Conservation (phyloP, 2,113 vertebrate species). For the Solea senegalensis region DNA sequence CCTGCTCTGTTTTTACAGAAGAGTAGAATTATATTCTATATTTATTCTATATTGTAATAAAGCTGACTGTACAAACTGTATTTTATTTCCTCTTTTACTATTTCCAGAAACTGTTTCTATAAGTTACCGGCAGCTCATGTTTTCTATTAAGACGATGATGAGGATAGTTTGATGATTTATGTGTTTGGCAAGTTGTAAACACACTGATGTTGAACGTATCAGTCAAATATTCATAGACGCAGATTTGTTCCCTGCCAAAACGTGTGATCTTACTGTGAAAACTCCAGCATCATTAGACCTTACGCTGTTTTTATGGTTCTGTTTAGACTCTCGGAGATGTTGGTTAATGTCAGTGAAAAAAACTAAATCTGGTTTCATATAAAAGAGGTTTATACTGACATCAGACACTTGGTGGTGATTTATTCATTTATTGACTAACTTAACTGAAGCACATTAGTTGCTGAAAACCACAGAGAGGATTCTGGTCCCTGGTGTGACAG, state of each 20-base stretch:
- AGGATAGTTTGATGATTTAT: background rate
- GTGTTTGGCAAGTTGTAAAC: background rate
- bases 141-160: background rate
- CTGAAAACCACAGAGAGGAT: background rate
- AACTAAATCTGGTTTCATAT: background rate
- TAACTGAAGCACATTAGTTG: background rate
- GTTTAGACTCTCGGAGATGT: background rate
- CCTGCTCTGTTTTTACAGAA: background rate
- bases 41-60: background rate
- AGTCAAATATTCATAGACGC: background rate
- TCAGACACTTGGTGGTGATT: background rate
- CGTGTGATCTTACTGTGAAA: background rate
- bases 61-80: background rate
- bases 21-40: too few relatives aligned
- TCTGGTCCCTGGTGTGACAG: background rate
- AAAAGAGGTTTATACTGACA: background rate
- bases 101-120: background rate
- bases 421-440: background rate
- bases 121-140: background rate
- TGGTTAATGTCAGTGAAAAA: background rate
- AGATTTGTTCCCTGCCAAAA: background rate
- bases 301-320: background rate
- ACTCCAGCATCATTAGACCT: background rate
- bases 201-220: background rate
- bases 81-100: background rate